These are phyloP conservation scores for Peromyscus eremicus DNA, from an alignment of 2,797 vertebrate genomes.

Conservation along the genomic window DNA sequence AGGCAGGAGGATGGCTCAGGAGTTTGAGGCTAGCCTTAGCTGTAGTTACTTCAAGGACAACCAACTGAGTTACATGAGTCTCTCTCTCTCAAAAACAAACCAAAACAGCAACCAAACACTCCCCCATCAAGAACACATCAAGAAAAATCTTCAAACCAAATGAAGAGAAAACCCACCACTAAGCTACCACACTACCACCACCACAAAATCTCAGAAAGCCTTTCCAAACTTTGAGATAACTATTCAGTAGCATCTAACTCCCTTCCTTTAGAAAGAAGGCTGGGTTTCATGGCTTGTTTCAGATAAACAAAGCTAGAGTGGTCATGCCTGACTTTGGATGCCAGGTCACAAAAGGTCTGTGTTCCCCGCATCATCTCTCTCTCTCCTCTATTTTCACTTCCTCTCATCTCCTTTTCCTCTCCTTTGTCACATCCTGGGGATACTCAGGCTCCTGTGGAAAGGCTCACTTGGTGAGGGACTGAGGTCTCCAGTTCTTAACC, in stretches of 20 bases:
- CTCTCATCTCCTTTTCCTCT: background rate
- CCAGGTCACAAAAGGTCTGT: background rate
- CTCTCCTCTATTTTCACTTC: too few species aligned
- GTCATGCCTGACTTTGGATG: background rate
- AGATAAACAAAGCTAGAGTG: background rate
- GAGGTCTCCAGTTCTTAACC: background rate
- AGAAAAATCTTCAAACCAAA: background rate
- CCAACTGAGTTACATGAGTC: background rate
- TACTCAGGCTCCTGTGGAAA: background rate
- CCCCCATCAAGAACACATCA: background rate
- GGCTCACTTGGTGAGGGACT: background rate
- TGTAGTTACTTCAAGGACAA: background rate
- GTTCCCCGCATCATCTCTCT: background rate
- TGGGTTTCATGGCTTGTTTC: background rate
- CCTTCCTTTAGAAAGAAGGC: background rate
- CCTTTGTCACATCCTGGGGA: background rate
- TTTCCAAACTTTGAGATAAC: background rate
- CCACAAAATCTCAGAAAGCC: background rate
- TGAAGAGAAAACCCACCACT: background rate
- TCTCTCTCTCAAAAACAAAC: background rate
- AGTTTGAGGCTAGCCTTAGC: background rate
- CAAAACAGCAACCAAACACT: background rate
- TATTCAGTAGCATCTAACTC: background rate
- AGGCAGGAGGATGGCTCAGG: background rate
- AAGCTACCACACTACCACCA: background rate